Evolutionary conservation across 1,140 invertebrate species (phyloP).

Genomic region (Saxidomus purpurata): DNA sequence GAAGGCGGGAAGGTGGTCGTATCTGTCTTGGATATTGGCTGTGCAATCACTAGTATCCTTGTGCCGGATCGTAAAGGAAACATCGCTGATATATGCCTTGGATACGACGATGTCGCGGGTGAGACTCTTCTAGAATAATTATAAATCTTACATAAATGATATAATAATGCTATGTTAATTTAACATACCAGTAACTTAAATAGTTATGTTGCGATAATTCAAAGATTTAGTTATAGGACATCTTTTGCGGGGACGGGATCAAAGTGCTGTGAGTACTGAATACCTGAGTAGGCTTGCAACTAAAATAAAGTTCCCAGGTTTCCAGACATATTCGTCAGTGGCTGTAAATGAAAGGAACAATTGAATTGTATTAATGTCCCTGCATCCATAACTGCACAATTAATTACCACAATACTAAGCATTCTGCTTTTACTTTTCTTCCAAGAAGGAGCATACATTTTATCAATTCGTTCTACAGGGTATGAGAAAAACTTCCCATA

Average conservation of each 20-base stretch:
- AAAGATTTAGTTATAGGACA: not conserved
- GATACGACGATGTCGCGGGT: conserved; percentile 57
- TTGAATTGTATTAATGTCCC: too few species aligned
- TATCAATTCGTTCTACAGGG: too few species aligned
- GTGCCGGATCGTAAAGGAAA: conserved; percentile 32
- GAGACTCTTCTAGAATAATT: not conserved
- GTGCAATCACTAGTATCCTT: conserved; percentile 24
- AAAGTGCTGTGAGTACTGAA: not conserved
- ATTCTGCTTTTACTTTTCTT: too few species aligned
- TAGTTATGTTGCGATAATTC: not conserved
- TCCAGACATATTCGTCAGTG: too few species aligned
- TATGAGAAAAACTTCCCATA: conserved; percentile 87
- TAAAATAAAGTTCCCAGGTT: too few species aligned
- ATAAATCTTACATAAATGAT: not conserved
- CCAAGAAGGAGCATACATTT: too few species aligned
- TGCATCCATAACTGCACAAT: too few species aligned
- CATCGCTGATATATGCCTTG: conserved; percentile 26
- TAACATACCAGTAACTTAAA: not conserved
- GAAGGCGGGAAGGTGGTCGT: conserved; percentile 20
- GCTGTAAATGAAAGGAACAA: too few species aligned
- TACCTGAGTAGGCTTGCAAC: too few species aligned
- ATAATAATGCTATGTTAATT: not conserved
- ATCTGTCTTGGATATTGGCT: conserved; percentile 38
- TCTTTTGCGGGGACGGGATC: not conserved
- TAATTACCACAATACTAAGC: too few species aligned